Evolutionary conservation across 2,797 vertebrate genomes (phyloP), one percentile per base, ranked within the genome.

Genomic region (Serranus cabrilla): DNA sequence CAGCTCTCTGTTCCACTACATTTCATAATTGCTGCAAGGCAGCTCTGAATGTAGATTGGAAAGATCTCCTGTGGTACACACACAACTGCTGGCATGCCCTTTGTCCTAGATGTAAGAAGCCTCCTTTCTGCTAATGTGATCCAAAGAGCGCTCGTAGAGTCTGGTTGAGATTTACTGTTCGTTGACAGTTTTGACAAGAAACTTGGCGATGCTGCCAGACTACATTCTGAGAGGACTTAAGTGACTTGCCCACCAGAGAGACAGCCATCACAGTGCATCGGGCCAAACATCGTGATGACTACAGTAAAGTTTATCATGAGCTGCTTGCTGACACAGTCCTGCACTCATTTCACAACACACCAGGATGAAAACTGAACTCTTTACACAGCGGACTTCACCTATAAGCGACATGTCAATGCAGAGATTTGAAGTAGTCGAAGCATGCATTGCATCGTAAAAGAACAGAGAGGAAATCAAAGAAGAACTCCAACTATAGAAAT

Each of bases 161-260:
- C 66, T 49, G 76, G n/a, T 74, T 3, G 9, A 76, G 72, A 63
- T 78, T 61, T 72, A 62, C 57, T 54, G 49, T 71, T 69, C 54
- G 17, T 46, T 58, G 88, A 91, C 87, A 79, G 70, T 91, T 92
- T 91, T 91, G 92, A 94, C 93, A 94, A 92, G 86, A 91, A 94
- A 91, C 81, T 84, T 93, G 90, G 87, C 85, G 86, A 92, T 86
- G 85, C 90, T 95, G 93, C 94, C 91, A 90, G 71, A 71, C 87
- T 93, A 90, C 90, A 83, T 93, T 91, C 89, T 87, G 91, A 94
- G 83, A 2, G 63, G 70, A 69, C 54, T 72, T 74, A 34, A 78
- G 77, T 62, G 59, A 78, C 20, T 76, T 63, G 49, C 72, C 63
- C 78, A 74, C 51, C 46, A 52, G 74, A 80, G 71, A 82, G 71